Percentiles rank a stretch among this genome's conserved stretches.
phyloP scores from a whole-genome alignment of 2,113 vertebrate species.

The Corvus moneduloides region DNA sequence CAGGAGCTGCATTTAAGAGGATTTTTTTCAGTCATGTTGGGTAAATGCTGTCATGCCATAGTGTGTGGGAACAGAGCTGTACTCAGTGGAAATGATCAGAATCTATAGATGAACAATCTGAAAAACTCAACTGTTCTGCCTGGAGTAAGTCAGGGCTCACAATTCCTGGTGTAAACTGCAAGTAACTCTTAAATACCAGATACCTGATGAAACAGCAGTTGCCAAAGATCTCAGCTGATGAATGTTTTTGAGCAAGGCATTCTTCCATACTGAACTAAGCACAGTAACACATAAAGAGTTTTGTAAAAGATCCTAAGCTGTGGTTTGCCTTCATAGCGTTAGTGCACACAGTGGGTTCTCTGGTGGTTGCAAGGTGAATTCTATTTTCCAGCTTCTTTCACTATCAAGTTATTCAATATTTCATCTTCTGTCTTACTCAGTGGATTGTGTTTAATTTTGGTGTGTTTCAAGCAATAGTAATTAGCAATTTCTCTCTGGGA shows the following conservation, averaged over 20 bases:
- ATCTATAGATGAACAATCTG: neutral
- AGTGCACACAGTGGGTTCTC: neutral
- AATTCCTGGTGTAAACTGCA: neutral
- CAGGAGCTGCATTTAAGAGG: neutral
- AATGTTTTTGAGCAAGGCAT: neutral
- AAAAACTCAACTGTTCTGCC: neutral
- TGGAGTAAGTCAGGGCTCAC: neutral
- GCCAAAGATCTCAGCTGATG: neutral
- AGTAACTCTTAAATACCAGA: neutral
- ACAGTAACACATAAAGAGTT: neutral
- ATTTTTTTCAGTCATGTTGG: neutral
- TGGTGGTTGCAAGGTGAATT: neutral
- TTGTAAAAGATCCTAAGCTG: neutral
- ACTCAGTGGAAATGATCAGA: neutral
- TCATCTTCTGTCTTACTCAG: neutral
- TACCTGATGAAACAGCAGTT: neutral
- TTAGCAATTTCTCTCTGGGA: neutral
- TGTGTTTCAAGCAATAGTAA: neutral
- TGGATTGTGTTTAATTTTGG: neutral
- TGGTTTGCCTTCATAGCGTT: conserved; percentile 53
- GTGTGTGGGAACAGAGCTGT: neutral
- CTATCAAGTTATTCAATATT: neutral
- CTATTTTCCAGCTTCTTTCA: neutral
- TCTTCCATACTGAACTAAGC: neutral
- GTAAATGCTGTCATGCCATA: neutral